Percentiles rank a stretch among this genome's conserved stretches.
phyloP scores from a whole-genome alignment of 37 sponge, comb jelly and placozoan species.

The Crambe crambe region DNA sequence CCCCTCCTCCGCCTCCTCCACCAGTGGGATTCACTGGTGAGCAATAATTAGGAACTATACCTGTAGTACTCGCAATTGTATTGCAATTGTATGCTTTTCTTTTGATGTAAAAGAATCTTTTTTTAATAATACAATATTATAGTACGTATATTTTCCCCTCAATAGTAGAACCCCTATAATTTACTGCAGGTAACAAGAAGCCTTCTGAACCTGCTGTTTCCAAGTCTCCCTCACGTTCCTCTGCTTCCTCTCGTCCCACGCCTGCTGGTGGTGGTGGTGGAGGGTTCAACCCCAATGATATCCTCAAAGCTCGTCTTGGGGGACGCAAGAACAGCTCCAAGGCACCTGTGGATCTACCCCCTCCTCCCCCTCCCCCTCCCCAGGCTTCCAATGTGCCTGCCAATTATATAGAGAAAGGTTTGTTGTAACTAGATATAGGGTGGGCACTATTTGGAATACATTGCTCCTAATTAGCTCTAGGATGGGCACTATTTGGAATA shows the following conservation, averaged over 20 bases:
- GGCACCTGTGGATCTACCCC: constrained; percentile 44
- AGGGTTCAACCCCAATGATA: constrained; percentile 60
- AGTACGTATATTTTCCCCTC: no score
- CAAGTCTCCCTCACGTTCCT: neutral
- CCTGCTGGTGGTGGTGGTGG: constrained; percentile 22
- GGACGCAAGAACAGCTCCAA: neutral
- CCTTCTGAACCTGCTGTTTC: constrained; percentile 16
- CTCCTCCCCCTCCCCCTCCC: constrained; percentile 69
- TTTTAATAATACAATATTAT: no score
- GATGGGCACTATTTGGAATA: neutral
- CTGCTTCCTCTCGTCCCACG: constrained; percentile 26
- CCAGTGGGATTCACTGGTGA: constrained; percentile 46
- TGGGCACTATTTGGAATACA: neutral
- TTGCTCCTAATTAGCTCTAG: neutral
- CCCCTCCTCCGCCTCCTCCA: constrained; percentile 74
- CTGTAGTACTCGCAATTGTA: neutral
- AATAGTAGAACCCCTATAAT: neutral
- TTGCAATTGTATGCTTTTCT: no score
- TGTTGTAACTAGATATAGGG: neutral
- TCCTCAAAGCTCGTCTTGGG: constrained; percentile 47
- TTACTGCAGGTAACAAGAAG: constrained; percentile 1
- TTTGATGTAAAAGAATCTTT: no score
- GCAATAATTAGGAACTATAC: neutral
- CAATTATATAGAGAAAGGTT: constrained; percentile 71
- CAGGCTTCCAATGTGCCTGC: constrained; percentile 41